Conservation (phyloP, 2,113 vertebrate genomes). For the Andinoacara biseriatus region DNA sequence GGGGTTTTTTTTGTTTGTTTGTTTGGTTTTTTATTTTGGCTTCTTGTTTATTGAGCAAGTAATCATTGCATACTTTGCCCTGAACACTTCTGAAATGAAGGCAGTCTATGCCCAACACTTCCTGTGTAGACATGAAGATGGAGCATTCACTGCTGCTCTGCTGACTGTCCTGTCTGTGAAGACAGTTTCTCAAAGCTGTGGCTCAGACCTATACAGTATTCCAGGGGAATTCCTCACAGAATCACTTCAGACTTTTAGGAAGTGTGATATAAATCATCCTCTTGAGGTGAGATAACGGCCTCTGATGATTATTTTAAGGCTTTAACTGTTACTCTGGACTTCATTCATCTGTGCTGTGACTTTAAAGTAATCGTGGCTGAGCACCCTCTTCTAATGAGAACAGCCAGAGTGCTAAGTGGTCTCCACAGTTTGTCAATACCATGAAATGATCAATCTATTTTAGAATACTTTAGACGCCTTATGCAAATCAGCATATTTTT, state of each 20-base stretch:
- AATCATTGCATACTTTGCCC: background rate
- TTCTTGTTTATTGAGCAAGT: background rate
- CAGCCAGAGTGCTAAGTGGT: too few relatives aligned
- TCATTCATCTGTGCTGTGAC: background rate
- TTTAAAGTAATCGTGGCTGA: background rate
- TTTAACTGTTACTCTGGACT: background rate
- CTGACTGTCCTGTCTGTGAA: too few relatives aligned
- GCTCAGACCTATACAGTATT: background rate
- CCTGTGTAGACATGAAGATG: background rate
- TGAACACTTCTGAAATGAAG: background rate
- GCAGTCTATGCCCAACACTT: background rate
- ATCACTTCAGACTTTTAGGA: background rate
- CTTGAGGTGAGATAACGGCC: background rate
- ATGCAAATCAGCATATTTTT: conserved; percentile 1
- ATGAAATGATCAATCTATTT: background rate
- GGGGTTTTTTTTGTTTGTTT: background rate
- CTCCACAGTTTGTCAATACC: background rate
- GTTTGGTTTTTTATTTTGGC: background rate
- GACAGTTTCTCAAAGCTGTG: background rate
- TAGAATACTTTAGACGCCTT: background rate
- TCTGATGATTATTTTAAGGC: background rate
- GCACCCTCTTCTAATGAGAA: too few relatives aligned
- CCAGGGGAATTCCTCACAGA: background rate
- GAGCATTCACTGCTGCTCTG: background rate
- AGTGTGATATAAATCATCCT: background rate